Evolutionary conservation across 2,113 vertebrate genomes (phyloP), one percentile per base, ranked within the genome.

Genomic region (Pungitius pungitius): DNA sequence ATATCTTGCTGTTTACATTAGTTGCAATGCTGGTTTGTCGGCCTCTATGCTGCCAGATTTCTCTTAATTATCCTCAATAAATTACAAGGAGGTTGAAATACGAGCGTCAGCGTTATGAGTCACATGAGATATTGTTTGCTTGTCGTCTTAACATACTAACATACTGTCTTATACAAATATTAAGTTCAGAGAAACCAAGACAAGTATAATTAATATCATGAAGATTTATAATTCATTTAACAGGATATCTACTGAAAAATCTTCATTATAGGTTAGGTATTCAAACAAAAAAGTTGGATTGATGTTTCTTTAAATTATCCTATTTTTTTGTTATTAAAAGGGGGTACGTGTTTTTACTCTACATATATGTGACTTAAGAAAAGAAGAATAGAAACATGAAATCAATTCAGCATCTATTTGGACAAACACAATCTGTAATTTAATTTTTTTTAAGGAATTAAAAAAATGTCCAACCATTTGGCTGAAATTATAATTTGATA

Each of bases 121-220:
- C 43, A 67, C 40, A 58, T 51, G 47, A 13, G 9, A 69, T 63
- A 62, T 64, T 70, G 33, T 78, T 71, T 78, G 61, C 35, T 11
- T 62, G 42, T 22, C 8, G 18, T 1, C 45, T 33, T 12, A 43
- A 39, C 22, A 39, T 26, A 22, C 27, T 22, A n/a, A n/a, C n/a
- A n/a, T n/a, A n/a, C 20, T 30, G 39, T 59, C 30, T 4, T 58
- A 4, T 20, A 54, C 54, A 30, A 63, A 52, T 22, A 22, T 51
- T 14, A 55, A 27, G 49, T 55, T 62, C 1, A 56, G 22, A n/a
- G 22, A n/a, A 22, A 37, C 27, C 9, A 24, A 26, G 6, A 61
- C 56, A 52, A 43, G 45, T 62, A 27, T 39, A 22, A 69, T 45
- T 40, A n/a, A 43, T 11, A 37, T 11, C 14, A 54, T 61, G 20